phyloP scores from a whole-genome alignment of 2,888 invertebrate genomes.

The Macropis europaea region DNA sequence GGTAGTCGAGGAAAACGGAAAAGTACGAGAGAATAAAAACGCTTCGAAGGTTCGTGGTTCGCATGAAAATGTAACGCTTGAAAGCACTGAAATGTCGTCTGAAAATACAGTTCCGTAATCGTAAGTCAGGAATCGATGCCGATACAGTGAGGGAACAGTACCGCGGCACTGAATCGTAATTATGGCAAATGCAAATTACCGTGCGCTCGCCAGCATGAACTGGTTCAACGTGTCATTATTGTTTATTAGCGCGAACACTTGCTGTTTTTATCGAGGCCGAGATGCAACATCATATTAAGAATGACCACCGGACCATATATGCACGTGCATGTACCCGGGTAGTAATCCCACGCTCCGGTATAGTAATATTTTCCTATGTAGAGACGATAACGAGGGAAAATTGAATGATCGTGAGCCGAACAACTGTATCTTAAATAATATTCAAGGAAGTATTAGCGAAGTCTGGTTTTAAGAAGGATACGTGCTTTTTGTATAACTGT shows the following conservation, averaged over 20 bases:
- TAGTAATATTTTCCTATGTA: slow-evolving; percentile 16
- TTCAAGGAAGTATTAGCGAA: neutral
- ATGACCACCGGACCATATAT: slow-evolving; percentile 31
- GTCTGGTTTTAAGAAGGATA: no score
- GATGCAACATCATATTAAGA: slow-evolving; percentile 41
- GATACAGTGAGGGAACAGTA: neutral
- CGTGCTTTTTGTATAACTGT: no score
- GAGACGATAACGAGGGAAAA: slow-evolving; percentile 13
- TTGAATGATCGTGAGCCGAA: neutral
- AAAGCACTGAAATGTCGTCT: slow-evolving; percentile 19
- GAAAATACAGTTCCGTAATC: slow-evolving; percentile 8
- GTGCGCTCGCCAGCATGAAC: slow-evolving; percentile 25
- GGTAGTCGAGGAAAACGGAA: no score
- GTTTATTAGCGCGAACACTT: slow-evolving; percentile 41
- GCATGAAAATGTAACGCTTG: slow-evolving; percentile 21
- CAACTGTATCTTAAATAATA: neutral
- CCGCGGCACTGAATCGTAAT: slow-evolving; percentile 35
- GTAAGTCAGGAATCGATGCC: slow-evolving; percentile 27
- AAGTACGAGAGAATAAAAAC: no score
- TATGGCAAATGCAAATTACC: slow-evolving; percentile 48
- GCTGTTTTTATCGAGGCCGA: slow-evolving; percentile 35
- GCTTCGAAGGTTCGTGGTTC: no score
- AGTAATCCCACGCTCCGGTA: slow-evolving; percentile 40
- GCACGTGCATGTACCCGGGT: slow-evolving; percentile 4
- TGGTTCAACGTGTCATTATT: slow-evolving; percentile 50